Evolutionary conservation across 2,797 vertebrate species (phyloP), one percentile per base, ranked within the genome.

Genomic region (Gymnodraco acuticeps): DNA sequence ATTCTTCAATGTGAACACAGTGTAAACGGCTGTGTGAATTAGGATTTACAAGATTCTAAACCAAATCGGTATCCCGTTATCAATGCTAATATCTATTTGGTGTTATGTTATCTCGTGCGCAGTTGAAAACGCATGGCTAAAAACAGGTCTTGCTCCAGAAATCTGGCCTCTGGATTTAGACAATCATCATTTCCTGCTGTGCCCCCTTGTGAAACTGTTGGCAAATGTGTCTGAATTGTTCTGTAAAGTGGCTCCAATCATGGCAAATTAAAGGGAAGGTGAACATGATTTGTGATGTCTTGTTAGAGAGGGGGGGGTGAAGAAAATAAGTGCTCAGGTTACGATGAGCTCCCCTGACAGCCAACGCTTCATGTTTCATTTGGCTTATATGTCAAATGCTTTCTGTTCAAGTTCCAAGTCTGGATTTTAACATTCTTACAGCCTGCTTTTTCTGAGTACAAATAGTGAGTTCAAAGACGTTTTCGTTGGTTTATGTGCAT

Each of bases 401-500:
- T 65, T 63, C 27, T 70, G 31, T 52, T 70, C 15, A 17, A 3
- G 27, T 58, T 78, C 17, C 4, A 14, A 9, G 0, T 68, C 8
- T 19, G 20, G 17, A n/a, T 52, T 70, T 47, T 41, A 13, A 47
- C 19, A 14, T 64, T 56, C 10, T 7, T 38, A 50, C 47, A 43
- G 14, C 23, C 20, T 9, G 3, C 14, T 70, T 20, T 52, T 46
- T 60, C 56, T 48, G 14, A 68, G 17, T 83, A 70, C 43, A 79
- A 78, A 47, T 0, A 50, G 12, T 64, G 27, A n/a, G 12, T 68
- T 87, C 54, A 74, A 63, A 77, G 55, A 83, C 31, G n/a, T 60
- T 81, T 70, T 53, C 47, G 70, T 70, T 72, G 45, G 75, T 74
- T 77, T 55, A 17, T 47, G 46, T 77, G 53, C 59, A 12, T 9